These are phyloP conservation scores for Diplodus puntazzo DNA, from an alignment of 2,797 vertebrate genomes.

Conservation along the genomic window DNA sequence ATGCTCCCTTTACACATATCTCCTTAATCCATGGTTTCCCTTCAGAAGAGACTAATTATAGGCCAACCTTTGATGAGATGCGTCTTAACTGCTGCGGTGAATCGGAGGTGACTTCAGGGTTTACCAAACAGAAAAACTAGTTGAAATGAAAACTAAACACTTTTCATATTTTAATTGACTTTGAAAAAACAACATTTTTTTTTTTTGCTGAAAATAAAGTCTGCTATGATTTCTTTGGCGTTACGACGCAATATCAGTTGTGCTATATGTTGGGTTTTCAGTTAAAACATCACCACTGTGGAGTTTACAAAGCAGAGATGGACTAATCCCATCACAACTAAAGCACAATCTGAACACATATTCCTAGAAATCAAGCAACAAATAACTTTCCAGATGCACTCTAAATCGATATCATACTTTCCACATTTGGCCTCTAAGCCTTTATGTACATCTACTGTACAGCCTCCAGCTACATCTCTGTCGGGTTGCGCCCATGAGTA, in stretches of 20 bases:
- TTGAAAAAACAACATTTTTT: no score
- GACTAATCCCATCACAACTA: background rate
- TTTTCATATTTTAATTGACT: slow-evolving; percentile 42
- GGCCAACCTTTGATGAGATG: slow-evolving; percentile 1
- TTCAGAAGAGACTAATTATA: slow-evolving; percentile 22
- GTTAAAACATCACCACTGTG: background rate
- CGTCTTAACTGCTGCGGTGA: slow-evolving; percentile 4
- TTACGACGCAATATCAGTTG: background rate
- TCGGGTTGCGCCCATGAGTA: slow-evolving; percentile 13
- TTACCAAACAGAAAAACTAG: slow-evolving; percentile 30
- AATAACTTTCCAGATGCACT: slow-evolving; percentile 24
- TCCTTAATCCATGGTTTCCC: slow-evolving; percentile 28
- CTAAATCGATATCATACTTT: slow-evolving; percentile 1
- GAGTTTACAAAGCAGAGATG: slow-evolving; percentile 1
- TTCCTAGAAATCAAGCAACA: slow-evolving; percentile 14
- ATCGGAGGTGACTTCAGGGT: slow-evolving; percentile 33
- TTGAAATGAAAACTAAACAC: slow-evolving; percentile 25
- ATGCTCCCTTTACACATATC: slow-evolving; percentile 21
- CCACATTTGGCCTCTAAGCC: slow-evolving; percentile 45
- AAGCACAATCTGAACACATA: background rate
- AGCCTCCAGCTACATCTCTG: slow-evolving; percentile 39
- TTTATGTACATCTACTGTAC: slow-evolving; percentile 29
- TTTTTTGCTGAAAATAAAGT: background rate
- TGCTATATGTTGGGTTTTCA: slow-evolving; percentile 8
- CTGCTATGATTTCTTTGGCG: background rate